Evolutionary conservation across 2,113 vertebrate genomes (phyloP).

Genomic region (Triplophysa rosa): DNA sequence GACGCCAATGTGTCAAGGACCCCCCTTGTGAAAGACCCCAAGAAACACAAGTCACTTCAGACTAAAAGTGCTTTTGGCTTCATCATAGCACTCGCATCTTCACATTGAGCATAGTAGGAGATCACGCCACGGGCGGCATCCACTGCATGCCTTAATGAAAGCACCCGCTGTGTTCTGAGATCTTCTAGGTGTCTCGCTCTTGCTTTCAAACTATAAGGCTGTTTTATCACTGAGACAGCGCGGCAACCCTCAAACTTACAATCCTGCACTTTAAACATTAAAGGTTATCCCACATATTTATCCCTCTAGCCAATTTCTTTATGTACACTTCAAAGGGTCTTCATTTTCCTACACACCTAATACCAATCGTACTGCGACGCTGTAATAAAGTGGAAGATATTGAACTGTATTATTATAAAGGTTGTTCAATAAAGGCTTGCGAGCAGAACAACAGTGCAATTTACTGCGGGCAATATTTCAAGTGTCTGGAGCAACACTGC

Average conservation of each 20-base stretch:
- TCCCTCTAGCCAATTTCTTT: slow-evolving; percentile 52
- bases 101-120: slow-evolving; percentile 46
- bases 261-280: slow-evolving; percentile 52
- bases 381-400: slow-evolving; percentile 48
- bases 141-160: slow-evolving; percentile 63
- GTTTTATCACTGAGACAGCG: slow-evolving; percentile 16
- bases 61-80: slow-evolving; percentile 54
- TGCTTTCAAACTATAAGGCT: slow-evolving; percentile 7
- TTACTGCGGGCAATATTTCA: slow-evolving; percentile 52
- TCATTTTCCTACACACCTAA: slow-evolving; percentile 44
- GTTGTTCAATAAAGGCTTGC: slow-evolving; percentile 49
- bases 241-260: slow-evolving; percentile 43
- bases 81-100: slow-evolving; percentile 64
- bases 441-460: slow-evolving; percentile 57
- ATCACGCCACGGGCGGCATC: slow-evolving; percentile 44
- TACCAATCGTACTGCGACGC: neutral
- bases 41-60: neutral
- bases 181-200: slow-evolving; percentile 48
- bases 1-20: too few relatives aligned
- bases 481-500: slow-evolving; percentile 30
- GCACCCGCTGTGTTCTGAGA: slow-evolving; percentile 62
- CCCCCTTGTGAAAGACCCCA: too few relatives aligned
- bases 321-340: slow-evolving; percentile 53
- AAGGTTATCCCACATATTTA: slow-evolving; percentile 49
- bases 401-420: slow-evolving; percentile 52